Evolutionary conservation across 1,140 invertebrate species (phyloP).

Genomic region (Heliconius nattereri): DNA sequence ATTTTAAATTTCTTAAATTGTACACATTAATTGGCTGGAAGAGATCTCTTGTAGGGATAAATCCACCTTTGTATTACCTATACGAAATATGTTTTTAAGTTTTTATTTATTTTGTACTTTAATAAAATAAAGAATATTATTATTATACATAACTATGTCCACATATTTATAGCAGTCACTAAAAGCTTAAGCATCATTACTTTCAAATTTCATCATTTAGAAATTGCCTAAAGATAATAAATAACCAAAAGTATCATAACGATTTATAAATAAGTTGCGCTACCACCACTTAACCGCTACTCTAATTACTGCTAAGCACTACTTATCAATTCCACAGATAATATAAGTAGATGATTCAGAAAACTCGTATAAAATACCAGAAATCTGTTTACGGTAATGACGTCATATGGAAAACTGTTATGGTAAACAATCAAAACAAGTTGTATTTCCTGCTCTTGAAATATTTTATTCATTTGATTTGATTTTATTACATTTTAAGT

Average conservation of each 20-base stretch:
- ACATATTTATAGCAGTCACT: background rate
- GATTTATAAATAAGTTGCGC: constrained; percentile 13
- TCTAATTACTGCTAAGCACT: constrained; percentile 10
- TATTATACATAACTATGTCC: background rate
- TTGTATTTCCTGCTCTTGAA: constrained; percentile 7
- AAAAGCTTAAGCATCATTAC: background rate
- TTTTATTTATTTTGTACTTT: too few relatives aligned
- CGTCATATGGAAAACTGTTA: constrained; percentile 4
- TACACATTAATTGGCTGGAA: too few relatives aligned
- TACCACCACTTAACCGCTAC: background rate
- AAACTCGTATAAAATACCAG: constrained; percentile 12
- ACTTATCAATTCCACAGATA: background rate
- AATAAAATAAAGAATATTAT: too few relatives aligned
- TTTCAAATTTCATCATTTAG: constrained; percentile 11
- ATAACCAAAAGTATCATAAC: constrained; percentile 1
- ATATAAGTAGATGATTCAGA: constrained; percentile 4
- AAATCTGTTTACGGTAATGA: constrained; percentile 3
- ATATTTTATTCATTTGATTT: constrained; percentile 14
- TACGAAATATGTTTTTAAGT: too few relatives aligned
- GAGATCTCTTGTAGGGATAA: too few relatives aligned
- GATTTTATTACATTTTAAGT: constrained; percentile 14
- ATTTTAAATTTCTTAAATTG: too few relatives aligned
- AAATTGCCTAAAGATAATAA: constrained; percentile 8
- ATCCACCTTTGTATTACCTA: too few relatives aligned
- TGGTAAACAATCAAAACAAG: constrained; percentile 13